Conservation (phyloP, 2,797 vertebrate species). For the Sebastiscus albofasciatus region DNA sequence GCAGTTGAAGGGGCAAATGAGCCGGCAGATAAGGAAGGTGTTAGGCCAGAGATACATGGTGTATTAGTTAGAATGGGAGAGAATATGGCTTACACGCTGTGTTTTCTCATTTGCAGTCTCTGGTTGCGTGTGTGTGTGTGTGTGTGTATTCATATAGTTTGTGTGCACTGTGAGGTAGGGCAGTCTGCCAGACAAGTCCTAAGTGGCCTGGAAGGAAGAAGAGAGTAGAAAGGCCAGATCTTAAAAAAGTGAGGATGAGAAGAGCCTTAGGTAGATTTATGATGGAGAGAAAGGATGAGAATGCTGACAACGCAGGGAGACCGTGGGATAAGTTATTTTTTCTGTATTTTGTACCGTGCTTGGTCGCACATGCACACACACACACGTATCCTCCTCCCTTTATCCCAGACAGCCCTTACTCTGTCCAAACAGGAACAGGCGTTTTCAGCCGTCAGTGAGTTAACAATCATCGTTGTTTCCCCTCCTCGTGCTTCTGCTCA, state of each 20-base stretch:
- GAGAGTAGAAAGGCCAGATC: constrained; percentile 43
- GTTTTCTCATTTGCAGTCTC: constrained; percentile 9
- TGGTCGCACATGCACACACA: not conserved
- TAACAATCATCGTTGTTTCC: constrained; percentile 35
- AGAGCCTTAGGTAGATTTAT: constrained; percentile 40
- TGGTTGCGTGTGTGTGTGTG: not conserved
- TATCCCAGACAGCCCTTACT: constrained; percentile 17
- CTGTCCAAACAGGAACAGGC: constrained; percentile 50
- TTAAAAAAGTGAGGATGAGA: constrained; percentile 40
- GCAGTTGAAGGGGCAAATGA: constrained; percentile 27
- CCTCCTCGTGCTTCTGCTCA: constrained; percentile 31
- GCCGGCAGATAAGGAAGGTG: constrained; percentile 7
- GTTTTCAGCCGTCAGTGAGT: constrained; percentile 23
- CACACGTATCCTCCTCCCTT: not conserved
- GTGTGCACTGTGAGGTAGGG: constrained; percentile 19
- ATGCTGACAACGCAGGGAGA: constrained; percentile 56
- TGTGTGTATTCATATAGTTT: constrained; percentile 2
- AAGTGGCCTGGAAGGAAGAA: constrained; percentile 53
- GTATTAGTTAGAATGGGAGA: constrained; percentile 13
- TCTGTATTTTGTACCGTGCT: constrained; percentile 9
- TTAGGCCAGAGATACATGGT: constrained; percentile 12
- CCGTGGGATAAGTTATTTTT: constrained; percentile 10
- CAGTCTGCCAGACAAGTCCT: constrained; percentile 51
- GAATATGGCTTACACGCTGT: not conserved
- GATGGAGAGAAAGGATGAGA: constrained; percentile 30